Evolutionary conservation across 1,140 invertebrate genomes (phyloP), one percentile per base, ranked within the genome.

Genomic region (Plutomurus gul): DNA sequence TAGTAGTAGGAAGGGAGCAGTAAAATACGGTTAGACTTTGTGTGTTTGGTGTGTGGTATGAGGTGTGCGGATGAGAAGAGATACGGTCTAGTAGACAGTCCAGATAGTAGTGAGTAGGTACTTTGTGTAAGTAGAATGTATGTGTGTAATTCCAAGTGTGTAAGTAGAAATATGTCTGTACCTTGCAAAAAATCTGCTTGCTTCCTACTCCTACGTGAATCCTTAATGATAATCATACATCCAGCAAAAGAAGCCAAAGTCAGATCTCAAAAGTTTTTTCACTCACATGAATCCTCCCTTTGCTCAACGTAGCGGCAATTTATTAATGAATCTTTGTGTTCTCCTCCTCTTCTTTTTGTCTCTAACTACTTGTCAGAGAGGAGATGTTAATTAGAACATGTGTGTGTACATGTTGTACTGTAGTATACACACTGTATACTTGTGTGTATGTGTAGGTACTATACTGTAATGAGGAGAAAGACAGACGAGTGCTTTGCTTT

Each of bases 221-320:
- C 56, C 56, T 65, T 65, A 65, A 65, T 65, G 56, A 65, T 65
- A 65, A 65, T 65, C 27, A 65, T 65, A 65, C 56, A 65, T 65
- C 27, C 13, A 33, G 56, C 56, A 65, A 65, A 30, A 33, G 25
- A 65, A 65, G 56, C 30, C 36, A 65, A 65, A 65, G 27, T 65
- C 56, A 65, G 56, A 65, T 65, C 56, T 65, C 56, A 65, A 65
- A 65, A 65, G 56, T 65, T 65, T 65, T 65, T 65, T 65, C 56
- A 65, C 56, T 65, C 56, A 65, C 56, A 65, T 65, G 56, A 65
- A 65, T 65, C 56, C 56, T 65, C 56, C 56, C 56, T 65, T 65
- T 65, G 56, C 56, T 65, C 56, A 65, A 8, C 36, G 56, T 65
- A 33, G 56, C 56, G 27, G 56, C 56, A 65, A 65, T 16, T 65